Evolutionary conservation across 2,888 invertebrate species (phyloP), one percentile per base, ranked within the genome.

Genomic region (Sphaerophoria taeniata): DNA sequence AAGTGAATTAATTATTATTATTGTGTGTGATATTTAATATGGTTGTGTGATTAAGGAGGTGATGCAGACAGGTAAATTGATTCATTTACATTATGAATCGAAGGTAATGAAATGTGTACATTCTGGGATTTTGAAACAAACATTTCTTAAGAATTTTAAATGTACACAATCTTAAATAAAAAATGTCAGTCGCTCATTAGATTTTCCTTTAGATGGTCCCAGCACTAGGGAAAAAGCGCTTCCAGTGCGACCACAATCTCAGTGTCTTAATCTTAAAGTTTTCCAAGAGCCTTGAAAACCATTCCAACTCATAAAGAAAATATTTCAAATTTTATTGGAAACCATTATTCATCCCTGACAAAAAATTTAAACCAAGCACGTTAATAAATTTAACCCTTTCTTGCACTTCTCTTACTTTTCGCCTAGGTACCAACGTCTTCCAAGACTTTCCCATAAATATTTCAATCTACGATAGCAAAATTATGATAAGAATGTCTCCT

Each of bases 401-500:
- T 31, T 34, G 34, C 34, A 34, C 34, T 14, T 56, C 4, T 11
- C 9, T 36, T 5, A 0, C 33, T 34, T 43, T 43, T 9, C 12
- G 39, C 9, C 3, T 56, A 12, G 14, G 34, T 33, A 9, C 4
- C 0, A 33, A 55, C 14, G n/a, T 55, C 33, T 39, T 9, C 6
- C 16, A 34, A 36, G 5, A 24, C n/a, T 65, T 36, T 0, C 6
- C 12, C 12, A 65, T 65, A 65, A 65, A 67, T 67, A 53, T 67
- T 67, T 67, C 39, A 53, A 67, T 67, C 9, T 53, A 12, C 31
- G 4, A 67, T n/a, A 67, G 24, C 12, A 9, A 65, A 53, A 34
- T 16, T 34, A 67, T 31, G 67, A 39, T 53, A 67, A 31, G 53
- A 67, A 53, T 53, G 39, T 39, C n/a, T n/a, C 31, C 16, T 67